These are phyloP conservation scores for Agapornis roseicollis DNA, from an alignment of 2,113 vertebrate genomes.

Conservation along the genomic window DNA sequence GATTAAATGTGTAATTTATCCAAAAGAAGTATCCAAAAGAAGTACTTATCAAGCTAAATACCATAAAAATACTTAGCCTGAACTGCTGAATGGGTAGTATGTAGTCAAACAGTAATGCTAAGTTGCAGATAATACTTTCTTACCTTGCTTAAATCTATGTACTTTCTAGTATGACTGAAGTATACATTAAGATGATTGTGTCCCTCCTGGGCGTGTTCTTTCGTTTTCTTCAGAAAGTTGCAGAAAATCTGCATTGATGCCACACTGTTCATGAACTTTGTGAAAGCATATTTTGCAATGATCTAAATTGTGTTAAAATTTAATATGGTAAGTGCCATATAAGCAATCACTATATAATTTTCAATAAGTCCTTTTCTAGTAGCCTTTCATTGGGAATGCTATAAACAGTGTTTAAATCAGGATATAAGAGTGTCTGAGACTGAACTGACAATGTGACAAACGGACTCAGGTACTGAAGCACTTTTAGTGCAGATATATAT, in stretches of 20 bases:
- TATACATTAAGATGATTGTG: not conserved
- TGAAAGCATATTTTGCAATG: not conserved
- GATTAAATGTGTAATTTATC: not conserved
- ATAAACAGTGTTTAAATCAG: not conserved
- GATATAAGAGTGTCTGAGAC: not conserved
- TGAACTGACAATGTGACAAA: not conserved
- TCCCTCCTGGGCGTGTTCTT: not conserved
- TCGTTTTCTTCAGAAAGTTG: not conserved
- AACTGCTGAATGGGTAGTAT: not conserved
- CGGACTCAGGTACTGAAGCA: no score
- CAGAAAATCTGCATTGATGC: not conserved
- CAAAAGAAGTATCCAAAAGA: not conserved
- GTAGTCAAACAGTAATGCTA: not conserved
- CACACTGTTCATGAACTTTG: rapidly evolving
- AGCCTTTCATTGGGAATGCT: not conserved
- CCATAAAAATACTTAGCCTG: not conserved
- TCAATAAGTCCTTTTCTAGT: not conserved
- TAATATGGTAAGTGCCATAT: not conserved
- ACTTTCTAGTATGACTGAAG: not conserved
- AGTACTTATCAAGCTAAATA: not conserved
- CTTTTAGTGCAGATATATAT: not conserved
- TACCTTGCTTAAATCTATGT: not conserved
- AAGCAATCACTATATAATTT: not conserved
- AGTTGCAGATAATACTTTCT: not conserved
- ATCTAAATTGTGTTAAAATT: not conserved